phyloP scores from a whole-genome alignment of 2,797 vertebrate genomes.

The Sebastes diploproa region DNA sequence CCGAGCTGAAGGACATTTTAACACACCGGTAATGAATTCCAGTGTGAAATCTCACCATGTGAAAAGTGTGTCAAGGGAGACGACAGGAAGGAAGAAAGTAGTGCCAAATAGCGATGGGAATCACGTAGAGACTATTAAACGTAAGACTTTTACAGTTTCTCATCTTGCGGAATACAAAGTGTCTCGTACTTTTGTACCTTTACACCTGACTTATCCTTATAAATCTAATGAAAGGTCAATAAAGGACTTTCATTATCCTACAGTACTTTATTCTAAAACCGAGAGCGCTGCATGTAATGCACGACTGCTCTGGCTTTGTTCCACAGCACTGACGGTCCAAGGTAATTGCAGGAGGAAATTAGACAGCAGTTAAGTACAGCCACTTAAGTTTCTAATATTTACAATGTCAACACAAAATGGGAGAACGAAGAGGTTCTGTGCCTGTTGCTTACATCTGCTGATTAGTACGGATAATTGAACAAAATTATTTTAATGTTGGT shows the following conservation, averaged over 20 bases:
- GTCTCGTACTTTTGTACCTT: background rate
- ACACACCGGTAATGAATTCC: slow-evolving; percentile 52
- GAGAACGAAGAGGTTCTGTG: slow-evolving; percentile 18
- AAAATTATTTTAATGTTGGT: slow-evolving; percentile 39
- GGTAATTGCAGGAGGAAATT: slow-evolving; percentile 58
- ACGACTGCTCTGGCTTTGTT: slow-evolving; percentile 16
- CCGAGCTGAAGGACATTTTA: slow-evolving; percentile 48
- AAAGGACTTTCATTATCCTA: slow-evolving; percentile 33
- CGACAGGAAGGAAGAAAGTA: slow-evolving; percentile 27
- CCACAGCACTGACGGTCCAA: slow-evolving; percentile 19
- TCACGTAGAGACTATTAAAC: background rate
- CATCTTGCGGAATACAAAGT: background rate
- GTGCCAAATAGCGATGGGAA: slow-evolving; percentile 1
- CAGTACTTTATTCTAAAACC: background rate
- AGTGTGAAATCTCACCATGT: slow-evolving; percentile 28
- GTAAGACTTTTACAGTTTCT: slow-evolving; percentile 1
- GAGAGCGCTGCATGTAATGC: slow-evolving; percentile 5
- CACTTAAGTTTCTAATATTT: slow-evolving; percentile 56
- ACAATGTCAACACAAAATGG: slow-evolving; percentile 59
- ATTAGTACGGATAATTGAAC: slow-evolving; percentile 49
- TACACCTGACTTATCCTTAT: background rate
- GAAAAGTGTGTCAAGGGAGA: slow-evolving; percentile 35
- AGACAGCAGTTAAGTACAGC: slow-evolving; percentile 50
- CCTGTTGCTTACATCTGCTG: slow-evolving; percentile 24
- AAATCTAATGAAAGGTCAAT: slow-evolving; percentile 42